Evolutionary conservation across 2,113 vertebrate species (phyloP), one percentile per base, ranked within the genome.

Genomic region (Heterocephalus glaber): DNA sequence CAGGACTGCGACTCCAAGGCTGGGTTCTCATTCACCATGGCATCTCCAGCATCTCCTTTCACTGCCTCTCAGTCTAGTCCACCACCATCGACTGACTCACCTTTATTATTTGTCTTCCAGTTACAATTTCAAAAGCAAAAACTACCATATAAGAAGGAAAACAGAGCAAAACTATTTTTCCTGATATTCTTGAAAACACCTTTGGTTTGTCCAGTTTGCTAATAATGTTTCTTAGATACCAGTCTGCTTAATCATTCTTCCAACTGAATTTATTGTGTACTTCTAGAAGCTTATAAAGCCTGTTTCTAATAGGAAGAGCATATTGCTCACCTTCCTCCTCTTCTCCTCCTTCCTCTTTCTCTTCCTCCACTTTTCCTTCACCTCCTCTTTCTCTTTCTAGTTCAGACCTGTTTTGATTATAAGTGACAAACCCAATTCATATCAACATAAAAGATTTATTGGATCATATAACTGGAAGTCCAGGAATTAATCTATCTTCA

Each of bases 71-170:
- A 33, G 0, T 38, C 54, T 20, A 12, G 7, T 44, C 52, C 14
- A 35, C 58, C 47, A 70, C 66, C 26, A 13, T 84, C 49, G 30
- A 70, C 41, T 68, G 70, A 68, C 17, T 63, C 35, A 52, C 38
- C 49, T 82, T 52, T 28, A 52, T n/a, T 90, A 5, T 87, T 86
- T 82, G 60, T 66, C 77, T 94, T 84, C 35, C 63, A 80, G 4
- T 92, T 74, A 84, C 0, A 92, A 87, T 92, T 74, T 60, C 85
- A 72, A 65, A 96, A 90, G 65, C 81, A 92, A 79, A 94, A 94
- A 63, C 58, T 83, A 66, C 41, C 61, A 33, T 68, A 8, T 88
- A 84, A 96, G 33, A 93, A 49, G 61, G 56, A 91, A 80, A 80
- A 84, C 12, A 63, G 19, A 92, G 14, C 68, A 94, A 86, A 85